Percentiles rank a stretch among this genome's conserved stretches.
These are phyloP conservation scores for Muricea muricata DNA, from an alignment of 92 coral and sea anemone species.

Conservation along the genomic window DNA sequence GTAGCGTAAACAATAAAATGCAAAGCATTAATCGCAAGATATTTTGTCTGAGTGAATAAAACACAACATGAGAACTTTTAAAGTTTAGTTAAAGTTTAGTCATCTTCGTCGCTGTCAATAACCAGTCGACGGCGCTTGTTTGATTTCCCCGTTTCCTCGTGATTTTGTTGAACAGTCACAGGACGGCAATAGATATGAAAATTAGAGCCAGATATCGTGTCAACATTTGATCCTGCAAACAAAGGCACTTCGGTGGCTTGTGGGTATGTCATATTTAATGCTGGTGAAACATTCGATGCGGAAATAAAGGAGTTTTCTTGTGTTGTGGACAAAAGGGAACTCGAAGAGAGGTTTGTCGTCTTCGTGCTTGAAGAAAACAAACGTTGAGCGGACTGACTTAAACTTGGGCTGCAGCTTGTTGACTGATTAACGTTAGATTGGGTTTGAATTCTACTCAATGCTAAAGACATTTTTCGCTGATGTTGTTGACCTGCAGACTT, in stretches of 20 bases:
- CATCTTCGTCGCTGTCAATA: constrained; percentile 58
- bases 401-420: background rate
- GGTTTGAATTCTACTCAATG: background rate
- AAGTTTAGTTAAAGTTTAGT: background rate
- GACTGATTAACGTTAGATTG: background rate
- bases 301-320: constrained; percentile 11
- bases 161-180: constrained; percentile 41
- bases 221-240: constrained; percentile 52
- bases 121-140: constrained; percentile 47
- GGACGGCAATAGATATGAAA: constrained; percentile 66
- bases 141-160: background rate
- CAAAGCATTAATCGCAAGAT: background rate
- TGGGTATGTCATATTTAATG: constrained; percentile 37
- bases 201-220: constrained; percentile 38
- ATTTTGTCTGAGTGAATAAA: no score
- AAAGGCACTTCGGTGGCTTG: constrained; percentile 37
- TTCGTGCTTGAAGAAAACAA: background rate
- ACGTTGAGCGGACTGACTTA: background rate
- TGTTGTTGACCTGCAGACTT: constrained; percentile 7
- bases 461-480: background rate
- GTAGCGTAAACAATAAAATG: background rate
- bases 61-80: background rate
- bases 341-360: background rate
- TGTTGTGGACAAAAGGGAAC: constrained; percentile 4
- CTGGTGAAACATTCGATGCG: constrained; percentile 9